Conservation (phyloP, 2,113 vertebrate genomes). For the Leucosticte australis region DNA sequence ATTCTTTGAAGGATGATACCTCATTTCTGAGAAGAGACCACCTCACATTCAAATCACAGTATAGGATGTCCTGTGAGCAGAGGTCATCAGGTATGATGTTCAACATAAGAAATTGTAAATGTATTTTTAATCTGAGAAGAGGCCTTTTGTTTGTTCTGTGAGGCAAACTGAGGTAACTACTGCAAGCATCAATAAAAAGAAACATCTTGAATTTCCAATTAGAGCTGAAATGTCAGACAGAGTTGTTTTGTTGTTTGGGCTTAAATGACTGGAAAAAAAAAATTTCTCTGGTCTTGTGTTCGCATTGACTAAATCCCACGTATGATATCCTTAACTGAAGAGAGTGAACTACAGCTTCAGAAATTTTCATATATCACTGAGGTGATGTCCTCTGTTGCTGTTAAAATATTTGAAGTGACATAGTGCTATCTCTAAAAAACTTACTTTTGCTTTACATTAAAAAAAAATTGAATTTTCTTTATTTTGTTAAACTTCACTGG, state of each 20-base stretch:
- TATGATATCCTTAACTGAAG: background rate
- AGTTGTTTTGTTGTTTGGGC: background rate
- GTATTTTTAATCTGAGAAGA: background rate
- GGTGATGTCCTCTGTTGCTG: background rate
- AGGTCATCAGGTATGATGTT: background rate
- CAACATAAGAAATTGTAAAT: background rate
- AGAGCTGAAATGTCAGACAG: background rate
- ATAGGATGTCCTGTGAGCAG: background rate
- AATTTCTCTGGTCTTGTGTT: background rate
- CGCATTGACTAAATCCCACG: background rate
- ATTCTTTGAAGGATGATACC: background rate
- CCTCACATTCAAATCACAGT: background rate
- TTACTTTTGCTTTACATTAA: background rate
- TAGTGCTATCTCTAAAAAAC: background rate
- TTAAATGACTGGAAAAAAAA: background rate
- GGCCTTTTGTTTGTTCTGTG: background rate
- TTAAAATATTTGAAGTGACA: background rate
- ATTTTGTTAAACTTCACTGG: background rate
- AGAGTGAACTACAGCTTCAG: background rate
- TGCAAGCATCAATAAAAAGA: background rate
- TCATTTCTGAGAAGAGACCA: background rate
- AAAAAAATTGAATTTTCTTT: background rate
- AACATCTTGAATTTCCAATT: background rate
- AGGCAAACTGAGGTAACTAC: background rate
- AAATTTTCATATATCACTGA: background rate